These are phyloP conservation scores for Rhinogobius similis DNA, from an alignment of 2,113 vertebrate species.

Conservation along the genomic window DNA sequence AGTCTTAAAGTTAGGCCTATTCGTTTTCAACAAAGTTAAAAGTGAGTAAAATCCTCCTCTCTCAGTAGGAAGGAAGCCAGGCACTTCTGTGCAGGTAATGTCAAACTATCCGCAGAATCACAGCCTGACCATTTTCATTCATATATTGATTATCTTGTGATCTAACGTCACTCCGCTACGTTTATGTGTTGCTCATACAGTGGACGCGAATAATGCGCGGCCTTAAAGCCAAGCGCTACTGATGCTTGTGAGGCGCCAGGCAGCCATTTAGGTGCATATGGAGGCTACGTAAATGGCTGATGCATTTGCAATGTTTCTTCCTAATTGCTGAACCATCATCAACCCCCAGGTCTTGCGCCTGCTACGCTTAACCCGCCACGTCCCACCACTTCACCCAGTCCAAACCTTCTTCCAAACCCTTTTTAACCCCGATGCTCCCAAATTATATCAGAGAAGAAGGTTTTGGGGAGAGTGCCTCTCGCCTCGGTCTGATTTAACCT, in stretches of 20 bases:
- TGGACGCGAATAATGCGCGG: constrained; percentile 28
- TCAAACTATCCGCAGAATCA: constrained; percentile 52
- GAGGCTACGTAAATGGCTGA: constrained; percentile 84
- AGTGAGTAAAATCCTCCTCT: neutral
- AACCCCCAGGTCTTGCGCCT: constrained; percentile 51
- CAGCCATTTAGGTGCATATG: constrained; percentile 84
- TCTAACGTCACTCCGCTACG: constrained; percentile 49
- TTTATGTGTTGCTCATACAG: constrained; percentile 42
- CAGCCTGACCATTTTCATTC: constrained; percentile 45
- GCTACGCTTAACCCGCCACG: constrained; percentile 39
- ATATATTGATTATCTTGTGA: constrained; percentile 59
- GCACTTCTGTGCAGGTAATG: constrained; percentile 17
- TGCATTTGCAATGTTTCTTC: constrained; percentile 78
- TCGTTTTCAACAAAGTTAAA: neutral
- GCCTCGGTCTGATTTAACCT: constrained; percentile 73
- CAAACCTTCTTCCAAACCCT: constrained; percentile 12
- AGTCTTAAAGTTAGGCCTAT: neutral
- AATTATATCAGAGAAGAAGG: constrained; percentile 19
- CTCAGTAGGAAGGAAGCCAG: neutral
- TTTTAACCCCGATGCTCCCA: constrained; percentile 14
- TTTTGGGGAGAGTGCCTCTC: constrained; percentile 35
- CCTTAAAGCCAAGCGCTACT: constrained; percentile 38
- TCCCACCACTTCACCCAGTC: constrained; percentile 18
- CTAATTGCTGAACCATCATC: constrained; percentile 77
- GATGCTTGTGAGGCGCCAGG: constrained; percentile 66